These are phyloP conservation scores for Uropsilus gracilis DNA, from an alignment of 2,113 vertebrate genomes.

Conservation along the genomic window DNA sequence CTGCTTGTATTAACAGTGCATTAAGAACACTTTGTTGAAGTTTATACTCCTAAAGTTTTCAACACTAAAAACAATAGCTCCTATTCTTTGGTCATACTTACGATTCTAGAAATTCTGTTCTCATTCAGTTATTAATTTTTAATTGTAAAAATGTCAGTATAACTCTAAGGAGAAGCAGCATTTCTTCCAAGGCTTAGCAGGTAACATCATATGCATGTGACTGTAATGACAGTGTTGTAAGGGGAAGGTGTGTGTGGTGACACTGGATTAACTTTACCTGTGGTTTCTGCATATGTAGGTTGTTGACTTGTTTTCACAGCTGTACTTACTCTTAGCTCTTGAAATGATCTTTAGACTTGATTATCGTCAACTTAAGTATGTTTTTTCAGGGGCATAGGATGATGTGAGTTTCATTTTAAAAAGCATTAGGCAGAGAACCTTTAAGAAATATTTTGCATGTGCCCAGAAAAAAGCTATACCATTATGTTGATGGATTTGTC, in stretches of 20 bases:
- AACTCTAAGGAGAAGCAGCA: neutral
- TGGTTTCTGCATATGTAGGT: neutral
- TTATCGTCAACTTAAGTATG: neutral
- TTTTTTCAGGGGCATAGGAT: neutral
- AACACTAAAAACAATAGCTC: neutral
- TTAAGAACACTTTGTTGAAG: neutral
- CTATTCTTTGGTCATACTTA: neutral
- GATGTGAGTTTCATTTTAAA: conserved; percentile 27
- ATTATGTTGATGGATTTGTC: conserved; percentile 68
- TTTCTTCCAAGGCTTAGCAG: neutral
- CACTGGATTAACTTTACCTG: neutral
- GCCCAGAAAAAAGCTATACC: conserved; percentile 18
- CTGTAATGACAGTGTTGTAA: neutral
- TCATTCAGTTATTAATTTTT: neutral
- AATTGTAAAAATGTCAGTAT: neutral
- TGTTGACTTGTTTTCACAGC: neutral
- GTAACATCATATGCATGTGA: neutral
- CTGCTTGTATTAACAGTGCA: neutral
- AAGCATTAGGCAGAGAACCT: neutral
- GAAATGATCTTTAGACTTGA: neutral
- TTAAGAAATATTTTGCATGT: neutral
- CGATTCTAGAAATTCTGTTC: conserved; percentile 11
- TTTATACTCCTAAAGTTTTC: neutral
- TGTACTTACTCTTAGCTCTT: neutral
- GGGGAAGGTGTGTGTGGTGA: neutral